phyloP scores from a whole-genome alignment of 2,113 vertebrate species.

The Sylvia atricapilla region DNA sequence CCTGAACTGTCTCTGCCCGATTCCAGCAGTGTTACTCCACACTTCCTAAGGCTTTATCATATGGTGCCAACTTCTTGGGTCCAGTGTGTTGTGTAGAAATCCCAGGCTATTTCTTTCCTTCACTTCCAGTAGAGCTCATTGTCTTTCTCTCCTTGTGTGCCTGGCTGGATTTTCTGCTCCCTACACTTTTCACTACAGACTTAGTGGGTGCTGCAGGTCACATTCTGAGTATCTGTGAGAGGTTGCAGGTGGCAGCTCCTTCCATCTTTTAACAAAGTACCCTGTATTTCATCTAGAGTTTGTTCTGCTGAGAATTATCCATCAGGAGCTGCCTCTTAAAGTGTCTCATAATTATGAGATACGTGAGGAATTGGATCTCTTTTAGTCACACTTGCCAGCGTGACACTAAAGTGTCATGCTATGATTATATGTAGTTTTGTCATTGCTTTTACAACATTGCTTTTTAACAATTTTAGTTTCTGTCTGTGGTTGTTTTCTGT shows the following conservation, averaged over 20 bases:
- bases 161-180: background rate
- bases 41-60: background rate
- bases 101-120: background rate
- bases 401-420: background rate
- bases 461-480: no score
- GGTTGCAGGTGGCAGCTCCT: background rate
- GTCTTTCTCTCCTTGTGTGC: background rate
- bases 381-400: background rate
- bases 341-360: background rate
- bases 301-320: background rate
- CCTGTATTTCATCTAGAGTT: background rate
- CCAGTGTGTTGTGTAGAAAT: background rate
- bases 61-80: background rate
- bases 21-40: background rate
- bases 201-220: background rate
- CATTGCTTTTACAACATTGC: background rate
- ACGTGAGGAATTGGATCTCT: background rate
- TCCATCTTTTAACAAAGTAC: background rate
- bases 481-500: background rate
- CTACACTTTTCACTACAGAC: background rate
- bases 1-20: background rate
- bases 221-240: background rate
- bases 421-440: background rate
- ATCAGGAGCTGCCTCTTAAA: background rate
- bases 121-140: background rate